A percentile compares a stretch with the other conserved stretches of the same genome.
These are phyloP conservation scores for Parnassius glacialis DNA, from an alignment of 2,888 invertebrate genomes.

Conservation along the genomic window DNA sequence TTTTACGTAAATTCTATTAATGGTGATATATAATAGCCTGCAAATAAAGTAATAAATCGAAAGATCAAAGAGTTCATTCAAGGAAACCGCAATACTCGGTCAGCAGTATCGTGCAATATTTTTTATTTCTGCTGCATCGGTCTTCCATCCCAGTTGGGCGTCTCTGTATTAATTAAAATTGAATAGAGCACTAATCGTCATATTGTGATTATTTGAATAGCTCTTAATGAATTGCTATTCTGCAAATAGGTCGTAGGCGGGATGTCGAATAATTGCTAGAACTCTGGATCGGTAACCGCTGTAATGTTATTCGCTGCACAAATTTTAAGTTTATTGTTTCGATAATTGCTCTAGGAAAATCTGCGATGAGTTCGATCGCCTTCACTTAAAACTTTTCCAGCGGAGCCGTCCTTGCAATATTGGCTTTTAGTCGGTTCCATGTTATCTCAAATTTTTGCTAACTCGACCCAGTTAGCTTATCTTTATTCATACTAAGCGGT, in stretches of 20 bases:
- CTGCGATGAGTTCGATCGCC: slow-evolving; percentile 47
- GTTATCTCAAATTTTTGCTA: slow-evolving; percentile 24
- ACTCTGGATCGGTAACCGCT: slow-evolving; percentile 68
- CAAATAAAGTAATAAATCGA: slow-evolving; percentile 56
- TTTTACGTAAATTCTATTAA: slow-evolving; percentile 61
- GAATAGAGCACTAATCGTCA: slow-evolving; percentile 66
- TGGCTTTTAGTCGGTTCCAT: slow-evolving; percentile 37
- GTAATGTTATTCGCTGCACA: slow-evolving; percentile 58
- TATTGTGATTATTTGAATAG: slow-evolving; percentile 75
- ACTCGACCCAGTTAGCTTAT: slow-evolving; percentile 23
- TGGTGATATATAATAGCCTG: slow-evolving; percentile 58
- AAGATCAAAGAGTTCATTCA: slow-evolving; percentile 65
- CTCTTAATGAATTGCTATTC: slow-evolving; percentile 75
- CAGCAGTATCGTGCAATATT: slow-evolving; percentile 25
- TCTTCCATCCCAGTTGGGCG: slow-evolving; percentile 35
- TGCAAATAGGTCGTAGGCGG: slow-evolving; percentile 63
- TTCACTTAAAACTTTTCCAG: slow-evolving; percentile 52
- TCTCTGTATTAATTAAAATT: slow-evolving; percentile 64
- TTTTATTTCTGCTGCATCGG: slow-evolving; percentile 29
- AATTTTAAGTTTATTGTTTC: slow-evolving; percentile 78
- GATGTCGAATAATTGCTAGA: slow-evolving; percentile 67
- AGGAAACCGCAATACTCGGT: slow-evolving; percentile 53
- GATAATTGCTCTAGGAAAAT: slow-evolving; percentile 72
- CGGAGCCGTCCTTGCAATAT: slow-evolving; percentile 40
- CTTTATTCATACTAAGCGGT: slow-evolving; percentile 22